Base-by-base conservation (phyloP, 1,140 invertebrate genomes). In the Meteorus sp. region DNA sequence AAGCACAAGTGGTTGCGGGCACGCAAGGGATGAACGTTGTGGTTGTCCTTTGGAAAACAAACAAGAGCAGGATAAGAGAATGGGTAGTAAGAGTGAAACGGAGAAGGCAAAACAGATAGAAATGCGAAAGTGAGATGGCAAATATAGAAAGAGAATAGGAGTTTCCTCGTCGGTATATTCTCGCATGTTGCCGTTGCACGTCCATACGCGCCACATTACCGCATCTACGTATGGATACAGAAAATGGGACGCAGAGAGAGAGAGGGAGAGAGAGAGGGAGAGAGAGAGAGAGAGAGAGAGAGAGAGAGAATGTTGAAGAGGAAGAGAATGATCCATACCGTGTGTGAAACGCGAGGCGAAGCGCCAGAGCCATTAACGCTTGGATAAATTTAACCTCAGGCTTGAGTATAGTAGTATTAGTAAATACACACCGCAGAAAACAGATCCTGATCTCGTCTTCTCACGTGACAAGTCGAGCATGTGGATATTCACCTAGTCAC, bases 391-490 rank as follows among this genome's bases (percentile, higher is more conserved):
- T 63, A 63, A 68, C 59, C 60, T 61, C 55, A 39, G 11, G 35
- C 35, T 47, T 39, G 59, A 37, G 56, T 58, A 57, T 61, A 47
- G 13, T n/a, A 13, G 23, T 50, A 29, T 57, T 54, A 63, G 56
- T 64, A 65, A 65, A 61, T 63, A 2, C 17, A 67, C 59, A 63
- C 62, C 61, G 52, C 48, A 15, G 63, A 61, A 65, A 68, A 67
- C 66, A 61, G 62, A 65, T 63, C 60, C 61, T 65, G 62, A 67
- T 61, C 8, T 56, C 9, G 19, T 29, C 59, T 55, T 59, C 56
- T 52, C 25, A 8, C 33, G 56, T 61, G 65, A 67, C 60, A 67
- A 67, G 63, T 25, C 23, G 23, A 50, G 47, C 20, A 15, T 27
- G 5, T 15, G 7, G 44, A 4, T 11, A 15, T 31, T 3, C 27